These are phyloP conservation scores for Vireo griseus DNA, from an alignment of 2,797 vertebrate species.

Conservation along the genomic window DNA sequence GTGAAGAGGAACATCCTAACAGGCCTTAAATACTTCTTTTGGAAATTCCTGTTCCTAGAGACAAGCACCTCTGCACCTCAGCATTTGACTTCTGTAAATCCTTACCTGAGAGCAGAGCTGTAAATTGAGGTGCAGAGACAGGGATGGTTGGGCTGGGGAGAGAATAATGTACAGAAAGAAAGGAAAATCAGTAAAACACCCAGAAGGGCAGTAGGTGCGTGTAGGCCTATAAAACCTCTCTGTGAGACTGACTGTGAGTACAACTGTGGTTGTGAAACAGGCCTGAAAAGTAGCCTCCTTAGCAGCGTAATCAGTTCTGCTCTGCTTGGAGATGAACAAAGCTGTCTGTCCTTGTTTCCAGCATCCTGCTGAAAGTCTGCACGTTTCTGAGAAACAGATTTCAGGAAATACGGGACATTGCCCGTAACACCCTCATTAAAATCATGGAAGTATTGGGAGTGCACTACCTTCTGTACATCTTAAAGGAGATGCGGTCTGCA, in stretches of 20 bases:
- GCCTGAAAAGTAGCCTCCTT: not conserved
- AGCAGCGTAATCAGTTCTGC: not conserved
- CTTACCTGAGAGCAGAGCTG: not conserved
- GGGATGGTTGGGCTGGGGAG: not conserved
- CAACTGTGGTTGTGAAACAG: not conserved
- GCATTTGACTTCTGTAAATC: not conserved
- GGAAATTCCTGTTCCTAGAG: not conserved
- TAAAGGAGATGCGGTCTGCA: slow-evolving; percentile 87
- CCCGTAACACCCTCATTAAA: slow-evolving; percentile 89
- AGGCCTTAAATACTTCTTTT: not conserved
- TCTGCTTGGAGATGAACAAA: not conserved
- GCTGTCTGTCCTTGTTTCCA: slow-evolving; percentile 51
- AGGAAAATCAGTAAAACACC: not conserved
- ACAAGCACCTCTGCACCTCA: not conserved
- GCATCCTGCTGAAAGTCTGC: slow-evolving; percentile 93
- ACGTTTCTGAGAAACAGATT: slow-evolving; percentile 90
- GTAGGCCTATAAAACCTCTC: not conserved
- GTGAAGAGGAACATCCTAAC: not conserved
- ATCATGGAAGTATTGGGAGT: slow-evolving; percentile 88
- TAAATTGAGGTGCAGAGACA: not conserved
- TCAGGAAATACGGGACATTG: slow-evolving; percentile 92
- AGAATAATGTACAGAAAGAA: not conserved
- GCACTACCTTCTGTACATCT: slow-evolving; percentile 87
- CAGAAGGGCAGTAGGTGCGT: not conserved
- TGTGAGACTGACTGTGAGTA: not conserved